Base-by-base conservation (phyloP, 2,888 invertebrate species). In the Agrotis clavis region DNA sequence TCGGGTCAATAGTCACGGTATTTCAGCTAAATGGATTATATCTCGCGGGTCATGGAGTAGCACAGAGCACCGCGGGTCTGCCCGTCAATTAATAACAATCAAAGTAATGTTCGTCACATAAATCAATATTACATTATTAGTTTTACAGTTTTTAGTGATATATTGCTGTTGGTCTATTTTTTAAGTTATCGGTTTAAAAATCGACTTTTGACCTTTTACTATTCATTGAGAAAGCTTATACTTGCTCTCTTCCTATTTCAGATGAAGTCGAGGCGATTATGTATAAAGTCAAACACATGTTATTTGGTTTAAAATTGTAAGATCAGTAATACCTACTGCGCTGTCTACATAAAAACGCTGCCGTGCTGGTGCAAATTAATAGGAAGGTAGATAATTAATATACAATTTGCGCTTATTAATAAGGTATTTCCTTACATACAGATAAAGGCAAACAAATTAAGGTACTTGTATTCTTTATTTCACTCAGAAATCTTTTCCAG, bases 81-180 rank as follows among this genome's bases (percentile, higher is more conserved):
- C 9, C 53, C 92, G 66, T 47, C 81, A 94, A 95, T 95, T 95
- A 95, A 95, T 95, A 95, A 94, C 94, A 94, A 95, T 95, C 93
- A 91, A 87, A 48, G 54, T 81, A 64, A 81, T 77, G 90, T 91
- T 90, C 89, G 88, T 83, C 85, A 85, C 86, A 77, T 93, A 93
- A 92, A 94, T 94, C 94, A 92, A 92, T 85, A 91, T 93, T 90
- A 85, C 19, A 77, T 81, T 69, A 72, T 50, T 62, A 88, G 83
- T 78, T 79, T 85, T 76, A 68, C 77, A 84, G 73, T 82, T 81
- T 48, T 51, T 25, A 14, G 11, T 68, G 13, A 68, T 69, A 50
- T 65, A 70, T 70, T 77, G 60, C 11, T 11, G 21, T 19, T 51
- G 2, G 11, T 48, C 1, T 56, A 41, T 41, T 41, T 41, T 41